Conservation (phyloP, 1,140 invertebrate genomes). For the Hypothenemus hampei region DNA sequence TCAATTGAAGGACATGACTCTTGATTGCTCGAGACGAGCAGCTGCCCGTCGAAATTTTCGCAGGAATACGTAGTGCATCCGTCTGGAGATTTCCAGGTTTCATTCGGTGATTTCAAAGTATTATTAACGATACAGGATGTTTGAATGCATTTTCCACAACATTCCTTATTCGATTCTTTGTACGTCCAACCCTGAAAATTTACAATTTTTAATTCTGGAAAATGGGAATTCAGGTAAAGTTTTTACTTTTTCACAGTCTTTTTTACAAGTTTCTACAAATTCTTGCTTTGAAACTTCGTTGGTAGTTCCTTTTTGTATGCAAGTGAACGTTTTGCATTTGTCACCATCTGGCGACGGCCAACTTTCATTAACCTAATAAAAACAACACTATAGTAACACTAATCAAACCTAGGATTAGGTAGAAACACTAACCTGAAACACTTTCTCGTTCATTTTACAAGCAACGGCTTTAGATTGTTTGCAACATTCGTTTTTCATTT, state of each 20-base stretch:
- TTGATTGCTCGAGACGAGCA: constrained; percentile 51
- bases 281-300: constrained; percentile 50
- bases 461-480: constrained; percentile 34
- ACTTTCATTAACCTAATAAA: constrained; percentile 50
- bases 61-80: constrained; percentile 63
- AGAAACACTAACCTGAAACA: no score
- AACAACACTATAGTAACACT: no score
- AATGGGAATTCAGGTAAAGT: not conserved
- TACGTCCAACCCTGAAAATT: constrained; percentile 58
- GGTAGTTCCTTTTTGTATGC: constrained; percentile 46
- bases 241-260: constrained; percentile 47
- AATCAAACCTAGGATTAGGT: not conserved
- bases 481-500: constrained; percentile 40
- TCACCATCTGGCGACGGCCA: constrained; percentile 52
- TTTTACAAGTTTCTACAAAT: constrained; percentile 51
- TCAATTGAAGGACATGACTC: constrained; percentile 58
- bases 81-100: constrained; percentile 58
- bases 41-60: constrained; percentile 46
- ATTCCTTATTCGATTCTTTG: constrained; percentile 46
- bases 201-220: no score
- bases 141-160: constrained; percentile 69
- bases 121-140: constrained; percentile 58
- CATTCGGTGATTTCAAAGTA: constrained; percentile 49
- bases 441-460: constrained; percentile 38
- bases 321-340: constrained; percentile 58